Evolutionary conservation across 2,113 vertebrate species (phyloP).

Genomic region (Benitochromis conjunctus): DNA sequence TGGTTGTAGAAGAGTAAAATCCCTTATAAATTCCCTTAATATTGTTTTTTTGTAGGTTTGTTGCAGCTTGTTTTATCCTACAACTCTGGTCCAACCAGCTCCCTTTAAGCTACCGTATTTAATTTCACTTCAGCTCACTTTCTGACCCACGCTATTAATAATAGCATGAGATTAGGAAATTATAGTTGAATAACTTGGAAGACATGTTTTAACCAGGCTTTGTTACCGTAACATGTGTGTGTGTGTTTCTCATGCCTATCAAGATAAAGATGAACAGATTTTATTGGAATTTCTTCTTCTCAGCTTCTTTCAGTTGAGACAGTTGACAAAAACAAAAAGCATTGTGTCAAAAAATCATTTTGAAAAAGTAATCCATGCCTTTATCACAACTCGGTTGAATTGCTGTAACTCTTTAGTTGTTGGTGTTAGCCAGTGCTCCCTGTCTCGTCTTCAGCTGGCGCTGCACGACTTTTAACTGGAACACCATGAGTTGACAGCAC

Average conservation of each 20-base stretch:
- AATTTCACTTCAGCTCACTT: background rate
- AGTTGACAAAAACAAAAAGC: background rate
- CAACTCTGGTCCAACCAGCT: background rate
- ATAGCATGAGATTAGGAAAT: background rate
- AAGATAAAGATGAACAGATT: background rate
- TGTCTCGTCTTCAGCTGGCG: background rate
- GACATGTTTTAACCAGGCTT: background rate
- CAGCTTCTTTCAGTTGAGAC: background rate
- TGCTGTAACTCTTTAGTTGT: background rate
- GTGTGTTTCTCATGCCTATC: background rate
- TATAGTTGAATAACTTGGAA: background rate
- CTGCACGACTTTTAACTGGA: background rate
- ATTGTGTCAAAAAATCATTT: background rate
- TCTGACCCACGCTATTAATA: background rate
- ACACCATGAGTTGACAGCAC: background rate
- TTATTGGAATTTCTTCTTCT: background rate
- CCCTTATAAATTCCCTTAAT: background rate
- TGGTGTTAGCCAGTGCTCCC: background rate
- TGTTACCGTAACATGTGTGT: background rate
- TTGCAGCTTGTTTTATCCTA: background rate
- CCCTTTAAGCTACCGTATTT: background rate
- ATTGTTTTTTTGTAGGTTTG: background rate
- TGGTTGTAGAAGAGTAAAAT: background rate
- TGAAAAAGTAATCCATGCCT: background rate
- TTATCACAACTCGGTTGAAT: background rate